phyloP scores from a whole-genome alignment of 2,888 invertebrate species.

The Nomada goodeniana region DNA sequence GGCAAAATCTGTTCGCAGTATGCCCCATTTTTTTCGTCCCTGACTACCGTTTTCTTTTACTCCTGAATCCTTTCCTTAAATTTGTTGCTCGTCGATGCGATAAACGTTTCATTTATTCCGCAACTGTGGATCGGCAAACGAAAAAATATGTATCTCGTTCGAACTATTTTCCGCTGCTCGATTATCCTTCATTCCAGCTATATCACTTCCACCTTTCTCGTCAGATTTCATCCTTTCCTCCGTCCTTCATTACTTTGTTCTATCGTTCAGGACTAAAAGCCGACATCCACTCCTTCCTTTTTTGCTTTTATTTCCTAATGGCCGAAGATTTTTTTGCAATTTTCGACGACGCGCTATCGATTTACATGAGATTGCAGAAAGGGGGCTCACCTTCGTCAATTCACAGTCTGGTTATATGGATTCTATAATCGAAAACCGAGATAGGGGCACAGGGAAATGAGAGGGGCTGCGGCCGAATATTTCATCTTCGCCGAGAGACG shows the following conservation, averaged over 20 bases:
- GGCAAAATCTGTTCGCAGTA: background rate
- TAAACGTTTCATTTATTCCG: too few relatives aligned
- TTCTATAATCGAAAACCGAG: slow-evolving; percentile 54
- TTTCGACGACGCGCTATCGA: slow-evolving; percentile 59
- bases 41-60: background rate
- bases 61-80: background rate
- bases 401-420: slow-evolving; percentile 43
- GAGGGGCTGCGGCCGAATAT: slow-evolving; percentile 38
- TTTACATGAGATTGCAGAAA: slow-evolving; percentile 65
- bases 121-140: too few relatives aligned
- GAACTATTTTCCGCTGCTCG: too few relatives aligned
- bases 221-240: too few relatives aligned
- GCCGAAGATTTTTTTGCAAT: slow-evolving; percentile 53
- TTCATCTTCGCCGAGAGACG: slow-evolving; percentile 40
- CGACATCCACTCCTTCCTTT: background rate
- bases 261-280: background rate
- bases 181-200: too few relatives aligned
- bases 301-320: slow-evolving; percentile 18
- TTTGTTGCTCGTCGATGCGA: too few relatives aligned
- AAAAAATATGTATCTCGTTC: too few relatives aligned
- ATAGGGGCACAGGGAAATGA: slow-evolving; percentile 34
- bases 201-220: too few relatives aligned
- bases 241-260: background rate
- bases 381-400: slow-evolving; percentile 23
- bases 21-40: background rate